These are phyloP conservation scores for Dicycla oo DNA, from an alignment of 2,888 invertebrate genomes.

Conservation along the genomic window DNA sequence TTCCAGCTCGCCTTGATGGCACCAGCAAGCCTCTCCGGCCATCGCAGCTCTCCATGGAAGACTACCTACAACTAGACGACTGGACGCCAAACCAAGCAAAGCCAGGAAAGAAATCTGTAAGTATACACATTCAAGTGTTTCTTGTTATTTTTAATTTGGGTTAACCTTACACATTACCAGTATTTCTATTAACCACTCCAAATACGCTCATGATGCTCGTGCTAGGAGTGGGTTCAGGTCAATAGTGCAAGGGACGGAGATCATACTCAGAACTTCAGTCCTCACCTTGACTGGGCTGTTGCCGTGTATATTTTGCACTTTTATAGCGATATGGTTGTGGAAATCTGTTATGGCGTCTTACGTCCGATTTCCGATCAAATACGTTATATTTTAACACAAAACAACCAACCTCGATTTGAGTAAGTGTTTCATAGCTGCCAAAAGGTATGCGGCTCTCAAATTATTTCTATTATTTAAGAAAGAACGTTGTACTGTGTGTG, in stretches of 20 bases:
- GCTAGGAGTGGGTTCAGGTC: conserved; percentile 23
- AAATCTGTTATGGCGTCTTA: conserved; percentile 58
- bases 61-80: conserved; percentile 97
- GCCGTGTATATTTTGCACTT: conserved; percentile 22
- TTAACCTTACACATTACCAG: conserved; percentile 13
- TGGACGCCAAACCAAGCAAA: conserved; percentile 91
- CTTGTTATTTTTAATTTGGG: conserved; percentile 12
- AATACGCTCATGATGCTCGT: conserved; percentile 20
- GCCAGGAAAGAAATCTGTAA: conserved; percentile 97
- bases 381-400: conserved; percentile 17
- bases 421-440: conserved; percentile 43
- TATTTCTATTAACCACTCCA: conserved; percentile 15
- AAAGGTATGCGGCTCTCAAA: conserved; percentile 37
- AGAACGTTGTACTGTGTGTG: conserved; percentile 23
- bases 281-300: conserved; percentile 15
- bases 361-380: conserved; percentile 32
- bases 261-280: conserved; percentile 18
- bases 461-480: conserved; percentile 18
- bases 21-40: conserved; percentile 94
- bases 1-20: conserved; percentile 98
- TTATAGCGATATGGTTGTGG: conserved; percentile 67
- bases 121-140: conserved; percentile 71
- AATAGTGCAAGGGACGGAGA: conserved; percentile 2
- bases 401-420: conserved; percentile 7
- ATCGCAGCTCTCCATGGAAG: conserved; percentile 95